phyloP scores from a whole-genome alignment of 2,113 vertebrate species.

The Phylloscopus trochiloides region DNA sequence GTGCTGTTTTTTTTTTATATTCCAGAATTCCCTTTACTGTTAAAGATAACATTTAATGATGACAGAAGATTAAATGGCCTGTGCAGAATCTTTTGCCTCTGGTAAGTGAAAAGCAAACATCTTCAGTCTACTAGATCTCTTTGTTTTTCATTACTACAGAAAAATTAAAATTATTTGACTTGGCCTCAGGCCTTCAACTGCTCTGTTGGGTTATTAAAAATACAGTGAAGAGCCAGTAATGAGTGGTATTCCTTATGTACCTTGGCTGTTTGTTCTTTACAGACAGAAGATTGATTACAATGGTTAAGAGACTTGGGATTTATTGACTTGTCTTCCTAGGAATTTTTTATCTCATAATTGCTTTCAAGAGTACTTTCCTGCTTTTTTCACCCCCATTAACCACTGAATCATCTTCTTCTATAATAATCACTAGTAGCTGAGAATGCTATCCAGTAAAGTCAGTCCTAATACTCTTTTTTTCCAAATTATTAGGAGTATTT shows the following conservation, averaged over 20 bases:
- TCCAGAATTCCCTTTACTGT: not conserved
- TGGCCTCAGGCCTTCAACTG: not conserved
- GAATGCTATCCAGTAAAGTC: not conserved
- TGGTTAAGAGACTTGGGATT: not conserved
- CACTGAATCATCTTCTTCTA: not conserved
- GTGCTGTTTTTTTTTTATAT: not conserved
- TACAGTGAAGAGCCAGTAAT: not conserved
- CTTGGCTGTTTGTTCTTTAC: slow-evolving; percentile 7
- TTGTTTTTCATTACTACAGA: slow-evolving; percentile 20
- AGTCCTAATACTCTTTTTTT: not conserved
- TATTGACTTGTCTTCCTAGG: slow-evolving; percentile 22
- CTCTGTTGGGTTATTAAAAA: slow-evolving; percentile 30
- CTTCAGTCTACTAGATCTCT: not conserved
- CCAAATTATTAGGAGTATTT: not conserved
- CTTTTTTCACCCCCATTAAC: not conserved
- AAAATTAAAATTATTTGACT: slow-evolving; percentile 17
- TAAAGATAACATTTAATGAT: not conserved
- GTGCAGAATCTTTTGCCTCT: not conserved
- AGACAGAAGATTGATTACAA: slow-evolving; percentile 13
- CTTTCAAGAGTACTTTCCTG: not conserved
- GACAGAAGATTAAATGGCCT: not conserved
- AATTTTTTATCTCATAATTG: slow-evolving; percentile 3
- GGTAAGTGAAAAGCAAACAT: slow-evolving; percentile 35
- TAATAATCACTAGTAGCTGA: not conserved
- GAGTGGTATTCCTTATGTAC: not conserved